These are phyloP conservation scores for Lysandra coridon DNA, from an alignment of 2,888 invertebrate genomes.

Conservation along the genomic window DNA sequence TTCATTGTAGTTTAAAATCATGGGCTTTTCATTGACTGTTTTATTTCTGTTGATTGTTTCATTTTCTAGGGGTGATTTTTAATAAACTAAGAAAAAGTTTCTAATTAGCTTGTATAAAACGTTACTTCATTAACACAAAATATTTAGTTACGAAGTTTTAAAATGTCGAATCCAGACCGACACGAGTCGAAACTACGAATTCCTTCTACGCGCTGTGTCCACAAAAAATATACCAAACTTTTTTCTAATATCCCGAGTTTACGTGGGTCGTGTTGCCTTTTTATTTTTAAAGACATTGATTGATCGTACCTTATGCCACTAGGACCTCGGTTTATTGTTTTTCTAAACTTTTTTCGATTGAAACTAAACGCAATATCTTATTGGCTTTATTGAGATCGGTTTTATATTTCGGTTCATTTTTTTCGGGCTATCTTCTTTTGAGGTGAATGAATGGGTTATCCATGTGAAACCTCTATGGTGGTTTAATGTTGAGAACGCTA, in stretches of 20 bases:
- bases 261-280: constrained; percentile 75
- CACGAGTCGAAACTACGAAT: constrained; percentile 28
- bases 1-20: not conserved
- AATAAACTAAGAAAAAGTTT: not conserved
- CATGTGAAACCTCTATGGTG: not conserved
- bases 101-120: not conserved
- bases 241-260: constrained; percentile 69
- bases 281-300: constrained; percentile 77
- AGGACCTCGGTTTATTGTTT: constrained; percentile 71
- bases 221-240: constrained; percentile 65
- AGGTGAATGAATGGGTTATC: not conserved
- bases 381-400: constrained; percentile 17
- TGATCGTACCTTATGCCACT: constrained; percentile 76
- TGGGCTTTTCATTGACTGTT: not conserved
- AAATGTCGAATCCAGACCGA: constrained; percentile 42
- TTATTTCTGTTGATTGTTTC: not conserved
- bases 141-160: constrained; percentile 33
- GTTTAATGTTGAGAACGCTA: not conserved
- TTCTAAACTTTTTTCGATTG: constrained; percentile 44
- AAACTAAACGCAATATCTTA: constrained; percentile 23
- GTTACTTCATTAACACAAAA: constrained; percentile 20
- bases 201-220: constrained; percentile 40
- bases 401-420: not conserved
- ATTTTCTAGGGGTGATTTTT: not conserved
- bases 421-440: not conserved